A percentile compares a stretch with the other conserved stretches of the same genome.
Conservation (phyloP, 2,888 invertebrate species). For the Drosophila flavopinicola region DNA sequence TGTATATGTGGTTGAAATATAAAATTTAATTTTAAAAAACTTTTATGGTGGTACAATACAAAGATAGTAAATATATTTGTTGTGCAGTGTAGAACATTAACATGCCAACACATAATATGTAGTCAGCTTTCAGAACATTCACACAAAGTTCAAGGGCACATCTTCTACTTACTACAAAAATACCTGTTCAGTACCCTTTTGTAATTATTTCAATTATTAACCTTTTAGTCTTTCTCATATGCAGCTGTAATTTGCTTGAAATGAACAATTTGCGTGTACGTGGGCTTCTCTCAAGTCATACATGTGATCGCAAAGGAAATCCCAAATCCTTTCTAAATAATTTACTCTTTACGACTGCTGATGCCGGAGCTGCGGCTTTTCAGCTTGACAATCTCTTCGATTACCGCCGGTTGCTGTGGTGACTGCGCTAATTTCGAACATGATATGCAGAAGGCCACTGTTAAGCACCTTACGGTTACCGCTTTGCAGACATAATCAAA, state of each 20-base stretch:
- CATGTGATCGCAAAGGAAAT: conserved; percentile 40
- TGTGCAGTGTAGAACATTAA: not conserved
- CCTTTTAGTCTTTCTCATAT: not conserved
- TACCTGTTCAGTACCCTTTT: not conserved
- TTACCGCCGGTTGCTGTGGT: conserved; percentile 43
- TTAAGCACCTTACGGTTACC: conserved; percentile 66
- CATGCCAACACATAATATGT: not conserved
- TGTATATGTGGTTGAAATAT: no score
- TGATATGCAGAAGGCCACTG: conserved; percentile 78
- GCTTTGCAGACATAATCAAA: conserved; percentile 49
- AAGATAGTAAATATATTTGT: no score
- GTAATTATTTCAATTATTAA: conserved; percentile 9
- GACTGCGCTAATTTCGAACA: conserved; percentile 78
- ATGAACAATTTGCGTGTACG: conserved; percentile 28
- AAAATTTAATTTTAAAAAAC: no score
- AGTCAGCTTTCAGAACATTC: conserved; percentile 3
- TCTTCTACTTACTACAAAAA: not conserved
- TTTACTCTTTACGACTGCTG: conserved; percentile 44
- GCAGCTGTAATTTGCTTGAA: conserved; percentile 24
- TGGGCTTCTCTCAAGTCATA: conserved; percentile 15
- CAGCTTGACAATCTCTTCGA: conserved; percentile 68
- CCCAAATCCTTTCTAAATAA: conserved; percentile 76
- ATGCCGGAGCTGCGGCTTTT: conserved; percentile 19
- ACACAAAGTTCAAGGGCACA: conserved; percentile 12
- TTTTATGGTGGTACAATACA: no score